phyloP scores from a whole-genome alignment of 2,797 vertebrate genomes.

The Lepus oiostolus region DNA sequence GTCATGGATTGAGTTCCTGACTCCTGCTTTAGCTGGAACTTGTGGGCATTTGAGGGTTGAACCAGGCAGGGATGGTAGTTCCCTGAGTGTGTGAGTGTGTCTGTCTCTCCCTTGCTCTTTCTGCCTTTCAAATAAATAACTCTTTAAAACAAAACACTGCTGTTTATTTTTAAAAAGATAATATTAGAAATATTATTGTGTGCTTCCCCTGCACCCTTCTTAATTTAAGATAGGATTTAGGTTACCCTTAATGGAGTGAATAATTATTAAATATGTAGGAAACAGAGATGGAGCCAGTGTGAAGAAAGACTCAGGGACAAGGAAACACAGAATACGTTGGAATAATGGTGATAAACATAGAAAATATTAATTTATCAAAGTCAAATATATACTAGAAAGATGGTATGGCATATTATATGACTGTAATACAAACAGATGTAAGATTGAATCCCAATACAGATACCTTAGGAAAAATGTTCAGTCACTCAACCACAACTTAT shows the following conservation, averaged over 20 bases:
- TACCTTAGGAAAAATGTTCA: constrained; percentile 8
- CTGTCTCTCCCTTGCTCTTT: too few relatives aligned
- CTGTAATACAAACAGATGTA: constrained; percentile 22
- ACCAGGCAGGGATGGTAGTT: too few relatives aligned
- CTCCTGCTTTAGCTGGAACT: too few relatives aligned
- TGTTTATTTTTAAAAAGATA: constrained; percentile 1
- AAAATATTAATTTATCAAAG: constrained; percentile 34
- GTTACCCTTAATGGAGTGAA: constrained; percentile 17
- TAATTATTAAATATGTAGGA: constrained; percentile 28
- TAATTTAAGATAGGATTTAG: constrained; percentile 23
- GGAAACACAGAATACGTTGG: neutral
- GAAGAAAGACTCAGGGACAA: constrained; percentile 16
- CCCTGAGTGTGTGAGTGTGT: too few relatives aligned
- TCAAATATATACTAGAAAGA: constrained; percentile 39
- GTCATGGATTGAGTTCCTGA: too few relatives aligned
- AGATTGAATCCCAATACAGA: neutral
- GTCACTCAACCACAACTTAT: neutral
- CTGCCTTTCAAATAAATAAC: too few relatives aligned
- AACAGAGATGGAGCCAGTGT: neutral
- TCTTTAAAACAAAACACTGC: too few relatives aligned
- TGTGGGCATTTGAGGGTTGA: too few relatives aligned
- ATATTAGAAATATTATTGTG: neutral
- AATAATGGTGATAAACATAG: neutral
- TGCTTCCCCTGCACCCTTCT: neutral
- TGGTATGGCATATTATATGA: constrained; percentile 2